phyloP scores from a whole-genome alignment of 2,888 invertebrate species.

The Mimas tiliae region DNA sequence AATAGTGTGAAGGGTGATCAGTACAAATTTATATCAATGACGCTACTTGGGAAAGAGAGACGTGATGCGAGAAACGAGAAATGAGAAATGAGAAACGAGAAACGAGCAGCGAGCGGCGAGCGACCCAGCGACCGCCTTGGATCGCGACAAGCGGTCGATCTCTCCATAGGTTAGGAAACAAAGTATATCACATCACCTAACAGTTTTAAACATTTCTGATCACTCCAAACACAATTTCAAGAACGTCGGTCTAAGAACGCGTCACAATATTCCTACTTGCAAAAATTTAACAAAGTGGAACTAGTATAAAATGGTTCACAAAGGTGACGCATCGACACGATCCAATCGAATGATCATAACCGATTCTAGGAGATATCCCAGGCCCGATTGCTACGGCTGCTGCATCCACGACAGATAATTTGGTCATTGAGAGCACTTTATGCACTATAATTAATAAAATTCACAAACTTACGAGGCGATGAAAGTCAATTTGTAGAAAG shows the following conservation, averaged over 20 bases:
- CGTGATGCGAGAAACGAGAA: neutral
- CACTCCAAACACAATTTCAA: neutral
- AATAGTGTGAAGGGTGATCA: neutral
- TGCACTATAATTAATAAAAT: constrained; percentile 67
- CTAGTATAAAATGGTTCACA: constrained; percentile 79
- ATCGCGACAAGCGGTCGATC: constrained; percentile 25
- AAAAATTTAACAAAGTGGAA: constrained; percentile 58
- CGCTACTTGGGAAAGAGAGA: neutral
- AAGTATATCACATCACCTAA: neutral
- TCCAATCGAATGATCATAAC: constrained; percentile 76
- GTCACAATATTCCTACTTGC: constrained; percentile 31
- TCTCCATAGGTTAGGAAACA: constrained; percentile 65
- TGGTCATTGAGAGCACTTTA: constrained; percentile 51
- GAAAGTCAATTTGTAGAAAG: constrained; percentile 82
- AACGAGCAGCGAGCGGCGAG: neutral
- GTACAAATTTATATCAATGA: neutral
- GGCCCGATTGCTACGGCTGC: constrained; percentile 22
- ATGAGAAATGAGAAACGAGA: too few species aligned
- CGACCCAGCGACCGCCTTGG: neutral
- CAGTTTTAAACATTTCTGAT: neutral
- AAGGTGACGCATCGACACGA: constrained; percentile 84
- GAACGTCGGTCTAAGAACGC: neutral
- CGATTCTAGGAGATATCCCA: constrained; percentile 48
- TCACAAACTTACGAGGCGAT: constrained; percentile 83
- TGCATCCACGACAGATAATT: constrained; percentile 44